Base-by-base conservation (phyloP, 2,888 invertebrate genomes). In the Xestia xanthographa region DNA sequence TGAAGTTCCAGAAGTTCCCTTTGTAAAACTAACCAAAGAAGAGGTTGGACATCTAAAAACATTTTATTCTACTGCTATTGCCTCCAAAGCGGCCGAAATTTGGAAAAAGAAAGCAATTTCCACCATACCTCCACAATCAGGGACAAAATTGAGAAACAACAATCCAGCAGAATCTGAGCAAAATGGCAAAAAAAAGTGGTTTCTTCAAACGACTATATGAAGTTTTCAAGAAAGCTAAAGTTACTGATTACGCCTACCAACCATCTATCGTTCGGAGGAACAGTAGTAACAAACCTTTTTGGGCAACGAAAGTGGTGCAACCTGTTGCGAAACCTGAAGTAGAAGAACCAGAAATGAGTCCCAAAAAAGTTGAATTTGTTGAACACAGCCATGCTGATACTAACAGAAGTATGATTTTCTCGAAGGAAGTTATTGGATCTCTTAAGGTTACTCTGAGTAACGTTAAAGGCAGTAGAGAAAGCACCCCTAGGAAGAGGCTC, bases 21-120 rank as follows among this genome's bases (percentile, higher is more conserved):
- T 93, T 75, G 73, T 93, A 0, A 94, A 92, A 79, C 84, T 93
- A 34, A 92, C 83, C 29, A 95, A 90, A 87, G 93, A 94, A 83
- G 94, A 95, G 41, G 89, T 95, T 1, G 93, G 92, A 0, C 83
- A 90, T 77, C 79, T 94, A 2, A 92, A 82, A 34, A 92, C 95
- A 0, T 93, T 92, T 82, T 94, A 94, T 77, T 82, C 92, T 0
- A 86, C 88, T 0, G 86, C 90, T 0, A 83, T 83, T 56, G 89
- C 92, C 0, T 74, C 86, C 0, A 92, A 88, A 20, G 91, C 91
- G 9, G 92, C 88, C 0, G 91, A 93, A 1, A 88, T 83, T 1
- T 95, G 94, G 94, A 95, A 93, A 83, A 86, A 89, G 20, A 95
- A 95, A 86, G 93, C 94, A 0, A 93, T 95, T 0, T 92, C 94